A percentile compares a stretch with the other conserved stretches of the same genome.
Conservation (phyloP, 2,113 vertebrate genomes). For the Cheirogaleus medius region DNA sequence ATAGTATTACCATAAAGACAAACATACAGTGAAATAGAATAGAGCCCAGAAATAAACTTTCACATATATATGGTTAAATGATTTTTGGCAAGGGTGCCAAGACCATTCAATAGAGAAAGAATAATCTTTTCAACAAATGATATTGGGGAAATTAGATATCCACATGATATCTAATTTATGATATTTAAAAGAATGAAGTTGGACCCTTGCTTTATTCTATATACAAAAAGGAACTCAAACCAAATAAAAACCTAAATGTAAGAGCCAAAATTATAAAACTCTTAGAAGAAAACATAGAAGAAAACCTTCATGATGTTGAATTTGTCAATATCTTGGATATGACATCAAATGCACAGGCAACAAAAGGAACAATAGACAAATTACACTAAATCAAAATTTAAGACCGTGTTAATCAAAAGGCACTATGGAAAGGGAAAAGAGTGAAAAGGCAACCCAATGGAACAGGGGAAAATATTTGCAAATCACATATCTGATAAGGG, state of each 20-base stretch:
- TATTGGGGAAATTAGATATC: neutral
- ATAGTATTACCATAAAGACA: neutral
- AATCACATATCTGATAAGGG: neutral
- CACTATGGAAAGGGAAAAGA: neutral
- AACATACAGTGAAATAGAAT: neutral
- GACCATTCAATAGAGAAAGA: neutral
- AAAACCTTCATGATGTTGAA: neutral
- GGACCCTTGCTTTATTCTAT: neutral
- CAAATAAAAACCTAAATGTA: neutral
- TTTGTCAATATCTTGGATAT: neutral
- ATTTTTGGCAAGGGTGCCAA: neutral
- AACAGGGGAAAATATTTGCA: neutral
- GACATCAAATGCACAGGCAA: neutral
- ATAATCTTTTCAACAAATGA: neutral
- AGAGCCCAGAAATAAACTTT: neutral
- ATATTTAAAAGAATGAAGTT: neutral
- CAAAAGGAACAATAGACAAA: neutral
- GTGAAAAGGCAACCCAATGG: neutral
- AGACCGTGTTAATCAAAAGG: neutral
- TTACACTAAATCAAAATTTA: neutral
- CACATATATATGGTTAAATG: neutral
- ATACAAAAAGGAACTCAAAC: neutral
- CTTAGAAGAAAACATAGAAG: neutral
- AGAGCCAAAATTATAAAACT: neutral
- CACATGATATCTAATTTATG: too few relatives aligned